Evolutionary conservation across 2,113 vertebrate genomes (phyloP).

Genomic region (Brachypteracias leptosomus): DNA sequence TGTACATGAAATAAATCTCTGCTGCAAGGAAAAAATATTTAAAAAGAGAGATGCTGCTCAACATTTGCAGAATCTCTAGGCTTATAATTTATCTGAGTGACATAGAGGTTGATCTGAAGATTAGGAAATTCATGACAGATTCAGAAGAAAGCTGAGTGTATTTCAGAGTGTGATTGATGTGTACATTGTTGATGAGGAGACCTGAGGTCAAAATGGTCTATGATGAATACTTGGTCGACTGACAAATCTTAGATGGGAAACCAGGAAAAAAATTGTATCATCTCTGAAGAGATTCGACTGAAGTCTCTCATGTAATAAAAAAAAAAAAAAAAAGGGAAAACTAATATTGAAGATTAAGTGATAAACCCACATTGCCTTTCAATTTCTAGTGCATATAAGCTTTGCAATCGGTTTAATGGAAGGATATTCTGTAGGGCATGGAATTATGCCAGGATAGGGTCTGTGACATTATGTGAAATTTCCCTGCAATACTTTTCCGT

Average conservation of each 20-base stretch:
- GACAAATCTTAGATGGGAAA: conserved; percentile 20
- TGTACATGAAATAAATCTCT: conserved; percentile 14
- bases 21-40: neutral
- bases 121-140: conserved; percentile 1
- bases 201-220: neutral
- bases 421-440: conserved; percentile 35
- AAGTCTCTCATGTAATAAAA: neutral
- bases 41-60: neutral
- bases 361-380: conserved; percentile 19
- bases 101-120: conserved; percentile 8
- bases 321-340: neutral
- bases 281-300: conserved; percentile 16
- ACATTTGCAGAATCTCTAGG: neutral
- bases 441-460: conserved; percentile 2
- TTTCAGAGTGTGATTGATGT: conserved; percentile 3
- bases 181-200: neutral
- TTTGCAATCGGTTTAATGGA: conserved; percentile 50
- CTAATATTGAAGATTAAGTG: conserved; percentile 54
- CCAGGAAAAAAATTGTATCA: conserved; percentile 2
- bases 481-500: neutral
- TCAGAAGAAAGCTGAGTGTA: neutral
- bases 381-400: conserved; percentile 26
- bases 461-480: neutral
- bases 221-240: neutral
- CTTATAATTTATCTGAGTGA: conserved; percentile 16